Percentiles rank a stretch among this genome's conserved stretches.
Evolutionary conservation across 2,888 invertebrate genomes (phyloP).

Genomic region (Melikaiella ostensackeni): DNA sequence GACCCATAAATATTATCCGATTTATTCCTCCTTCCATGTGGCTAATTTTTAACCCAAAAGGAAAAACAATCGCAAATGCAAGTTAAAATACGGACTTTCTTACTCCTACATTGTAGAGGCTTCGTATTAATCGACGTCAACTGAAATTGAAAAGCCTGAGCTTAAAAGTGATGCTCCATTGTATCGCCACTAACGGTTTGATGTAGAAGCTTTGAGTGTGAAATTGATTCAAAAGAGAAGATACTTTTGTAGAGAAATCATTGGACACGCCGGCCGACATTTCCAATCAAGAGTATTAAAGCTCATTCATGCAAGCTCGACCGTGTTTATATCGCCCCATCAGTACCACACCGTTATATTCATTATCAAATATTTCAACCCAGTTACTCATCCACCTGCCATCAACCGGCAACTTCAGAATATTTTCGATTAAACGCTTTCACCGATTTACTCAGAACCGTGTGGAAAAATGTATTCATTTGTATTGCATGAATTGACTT

Average conservation of each 20-base stretch:
- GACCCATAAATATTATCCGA: too few relatives aligned
- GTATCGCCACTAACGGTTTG: constrained; percentile 18
- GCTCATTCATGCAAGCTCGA: constrained; percentile 61
- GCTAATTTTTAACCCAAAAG: too few relatives aligned
- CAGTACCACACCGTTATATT: constrained; percentile 58
- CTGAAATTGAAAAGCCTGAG: constrained; percentile 24
- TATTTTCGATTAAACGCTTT: constrained; percentile 31
- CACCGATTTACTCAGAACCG: background rate
- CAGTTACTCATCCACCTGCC: constrained; percentile 36
- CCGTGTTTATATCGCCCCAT: constrained; percentile 49
- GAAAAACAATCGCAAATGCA: too few relatives aligned
- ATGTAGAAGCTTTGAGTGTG: constrained; percentile 44
- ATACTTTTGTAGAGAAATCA: constrained; percentile 51
- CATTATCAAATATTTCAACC: constrained; percentile 72
- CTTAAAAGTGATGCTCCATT: constrained; percentile 20
- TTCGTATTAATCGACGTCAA: constrained; percentile 1
- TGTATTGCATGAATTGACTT: background rate
- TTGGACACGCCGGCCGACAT: constrained; percentile 58
- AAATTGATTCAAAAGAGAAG: constrained; percentile 47
- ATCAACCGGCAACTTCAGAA: constrained; percentile 25
- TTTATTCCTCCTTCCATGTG: too few relatives aligned
- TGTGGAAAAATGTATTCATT: background rate
- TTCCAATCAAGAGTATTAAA: constrained; percentile 73
- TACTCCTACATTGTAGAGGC: too few relatives aligned
- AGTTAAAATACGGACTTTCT: too few relatives aligned